Percentiles rank a stretch among this genome's conserved stretches.
phyloP scores from a whole-genome alignment of 2,113 vertebrate species.

The Dinomys branickii region DNA sequence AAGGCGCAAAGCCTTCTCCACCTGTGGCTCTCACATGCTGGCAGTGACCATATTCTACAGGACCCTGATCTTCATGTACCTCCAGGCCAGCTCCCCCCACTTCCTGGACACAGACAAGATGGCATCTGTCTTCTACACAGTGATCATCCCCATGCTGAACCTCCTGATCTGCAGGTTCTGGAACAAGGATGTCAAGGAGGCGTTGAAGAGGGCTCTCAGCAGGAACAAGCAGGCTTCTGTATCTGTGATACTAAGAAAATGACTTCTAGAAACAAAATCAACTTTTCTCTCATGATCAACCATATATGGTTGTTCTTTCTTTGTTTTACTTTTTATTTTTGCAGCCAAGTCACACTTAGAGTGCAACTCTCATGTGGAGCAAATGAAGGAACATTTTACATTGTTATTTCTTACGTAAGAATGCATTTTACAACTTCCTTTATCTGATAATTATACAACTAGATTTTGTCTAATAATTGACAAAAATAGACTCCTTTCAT shows the following conservation, averaged over 20 bases:
- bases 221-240: not conserved
- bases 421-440: not conserved
- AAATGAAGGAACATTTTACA: not conserved
- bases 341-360: not conserved
- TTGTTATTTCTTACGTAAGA: not conserved
- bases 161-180: conserved; percentile 69
- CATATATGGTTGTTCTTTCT: no score
- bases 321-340: no score
- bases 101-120: conserved; percentile 70
- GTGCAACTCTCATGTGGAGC: not conserved
- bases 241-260: not conserved
- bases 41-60: conserved; percentile 65
- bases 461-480: not conserved
- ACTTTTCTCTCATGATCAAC: not conserved
- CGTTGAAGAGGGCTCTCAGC: not conserved
- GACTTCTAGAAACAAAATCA: not conserved
- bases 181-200: conserved; percentile 70
- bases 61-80: conserved; percentile 74
- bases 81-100: conserved; percentile 66
- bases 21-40: conserved; percentile 66
- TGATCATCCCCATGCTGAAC: conserved; percentile 67
- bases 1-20: conserved; percentile 69
- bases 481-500: not conserved
- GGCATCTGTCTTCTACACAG: conserved; percentile 70
- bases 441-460: not conserved